These are phyloP conservation scores for Rostratula benghalensis DNA, from an alignment of 2,113 vertebrate genomes.

Conservation along the genomic window DNA sequence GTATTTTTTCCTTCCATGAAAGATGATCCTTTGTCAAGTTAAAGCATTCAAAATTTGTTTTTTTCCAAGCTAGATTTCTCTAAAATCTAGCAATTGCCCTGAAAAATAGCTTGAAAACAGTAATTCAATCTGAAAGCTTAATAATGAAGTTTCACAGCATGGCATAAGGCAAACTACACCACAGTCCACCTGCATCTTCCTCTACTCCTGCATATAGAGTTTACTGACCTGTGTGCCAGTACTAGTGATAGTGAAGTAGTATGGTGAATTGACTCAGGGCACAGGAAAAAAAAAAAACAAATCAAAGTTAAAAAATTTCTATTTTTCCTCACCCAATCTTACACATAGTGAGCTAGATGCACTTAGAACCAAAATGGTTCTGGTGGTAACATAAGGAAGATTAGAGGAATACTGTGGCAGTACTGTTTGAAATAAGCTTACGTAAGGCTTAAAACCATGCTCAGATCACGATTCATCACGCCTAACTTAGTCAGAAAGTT, in stretches of 20 bases:
- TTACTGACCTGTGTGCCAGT: not conserved
- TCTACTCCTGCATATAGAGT: fast-evolving
- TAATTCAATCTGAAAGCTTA: not conserved
- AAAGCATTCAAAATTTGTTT: not conserved
- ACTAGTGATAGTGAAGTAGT: not conserved
- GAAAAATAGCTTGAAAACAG: not conserved
- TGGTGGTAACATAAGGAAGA: not conserved
- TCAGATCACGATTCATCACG: not conserved
- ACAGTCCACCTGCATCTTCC: not conserved
- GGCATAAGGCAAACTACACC: not conserved
- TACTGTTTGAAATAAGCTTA: not conserved
- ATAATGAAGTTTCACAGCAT: not conserved
- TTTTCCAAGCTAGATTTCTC: not conserved
- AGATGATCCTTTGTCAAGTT: not conserved
- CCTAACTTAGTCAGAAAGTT: not conserved
- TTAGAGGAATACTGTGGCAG: not conserved
- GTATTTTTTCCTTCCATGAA: not conserved
- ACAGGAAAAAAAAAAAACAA: not conserved
- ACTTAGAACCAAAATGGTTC: not conserved
- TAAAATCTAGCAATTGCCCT: not conserved
- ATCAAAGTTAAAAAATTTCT: not conserved
- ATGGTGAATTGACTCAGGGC: not conserved
- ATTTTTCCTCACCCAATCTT: not conserved
- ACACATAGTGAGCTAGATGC: not conserved
- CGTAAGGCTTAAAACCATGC: not conserved